These are phyloP conservation scores for Xenus cinereus DNA, from an alignment of 2,113 vertebrate species.

Conservation along the genomic window DNA sequence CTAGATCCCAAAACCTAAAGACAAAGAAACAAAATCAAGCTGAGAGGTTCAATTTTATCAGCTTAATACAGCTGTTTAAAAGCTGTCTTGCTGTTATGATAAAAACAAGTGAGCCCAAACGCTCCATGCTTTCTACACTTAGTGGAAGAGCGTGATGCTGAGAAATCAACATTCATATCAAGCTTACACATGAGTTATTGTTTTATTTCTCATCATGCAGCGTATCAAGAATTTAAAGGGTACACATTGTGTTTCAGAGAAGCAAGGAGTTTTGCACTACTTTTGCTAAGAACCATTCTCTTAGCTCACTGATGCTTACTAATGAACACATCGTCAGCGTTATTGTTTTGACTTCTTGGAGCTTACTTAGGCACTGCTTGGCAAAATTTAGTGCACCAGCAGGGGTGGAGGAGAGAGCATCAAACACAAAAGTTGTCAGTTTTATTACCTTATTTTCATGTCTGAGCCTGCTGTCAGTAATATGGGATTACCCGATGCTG, in stretches of 20 bases:
- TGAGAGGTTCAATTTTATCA: not conserved
- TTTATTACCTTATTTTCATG: constrained; percentile 94
- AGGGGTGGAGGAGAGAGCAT: not conserved
- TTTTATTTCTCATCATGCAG: not conserved
- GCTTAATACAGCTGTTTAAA: not conserved
- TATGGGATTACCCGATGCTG: constrained; percentile 96
- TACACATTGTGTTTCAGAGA: not conserved
- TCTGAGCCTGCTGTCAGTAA: constrained; percentile 97
- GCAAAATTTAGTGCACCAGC: not conserved
- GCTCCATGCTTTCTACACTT: not conserved
- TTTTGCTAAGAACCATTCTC: not conserved
- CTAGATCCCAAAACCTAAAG: constrained; percentile 95
- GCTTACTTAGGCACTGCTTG: not conserved
- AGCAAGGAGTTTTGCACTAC: not conserved
- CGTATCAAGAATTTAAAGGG: not conserved
- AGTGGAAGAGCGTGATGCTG: not conserved
- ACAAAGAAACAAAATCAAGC: not conserved
- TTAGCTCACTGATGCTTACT: not conserved
- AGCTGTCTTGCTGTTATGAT: not conserved
- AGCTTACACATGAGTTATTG: not conserved
- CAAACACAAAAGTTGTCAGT: not conserved
- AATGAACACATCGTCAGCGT: not conserved
- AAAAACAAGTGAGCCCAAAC: not conserved
- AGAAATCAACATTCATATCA: not conserved
- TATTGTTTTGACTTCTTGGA: not conserved